Conservation (phyloP, 2,888 invertebrate genomes). For the Vesta saturnalis region DNA sequence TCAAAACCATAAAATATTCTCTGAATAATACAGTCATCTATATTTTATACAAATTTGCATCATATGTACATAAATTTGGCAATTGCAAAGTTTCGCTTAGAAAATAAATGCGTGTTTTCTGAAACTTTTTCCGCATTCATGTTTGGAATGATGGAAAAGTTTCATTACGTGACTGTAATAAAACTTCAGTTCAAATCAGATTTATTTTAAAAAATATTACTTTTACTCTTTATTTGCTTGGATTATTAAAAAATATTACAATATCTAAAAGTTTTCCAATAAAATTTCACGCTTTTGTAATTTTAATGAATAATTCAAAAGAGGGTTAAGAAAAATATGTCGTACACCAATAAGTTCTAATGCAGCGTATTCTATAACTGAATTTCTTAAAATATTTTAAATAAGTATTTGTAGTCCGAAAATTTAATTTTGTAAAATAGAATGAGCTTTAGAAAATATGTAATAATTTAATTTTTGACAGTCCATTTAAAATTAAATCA, state of each 20-base stretch:
- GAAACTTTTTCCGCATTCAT: not conserved
- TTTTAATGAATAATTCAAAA: not conserved
- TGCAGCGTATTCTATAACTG: too few relatives aligned
- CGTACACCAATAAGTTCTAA: too few relatives aligned
- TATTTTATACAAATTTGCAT: not conserved
- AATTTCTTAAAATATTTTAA: too few relatives aligned
- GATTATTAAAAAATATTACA: not conserved
- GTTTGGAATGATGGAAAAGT: not conserved
- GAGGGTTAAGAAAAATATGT: too few relatives aligned
- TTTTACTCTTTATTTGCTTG: not conserved
- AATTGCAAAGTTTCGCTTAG: not conserved
- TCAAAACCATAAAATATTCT: not conserved
- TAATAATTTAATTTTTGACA: too few relatives aligned
- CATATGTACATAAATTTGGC: not conserved
- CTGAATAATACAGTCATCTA: not conserved
- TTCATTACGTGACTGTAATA: constrained; percentile 1
- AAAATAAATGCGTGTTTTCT: not conserved
- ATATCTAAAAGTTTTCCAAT: not conserved
- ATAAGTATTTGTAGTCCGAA: too few relatives aligned
- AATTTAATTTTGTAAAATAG: too few relatives aligned
- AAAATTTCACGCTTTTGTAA: not conserved
- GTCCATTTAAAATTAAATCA: too few relatives aligned
- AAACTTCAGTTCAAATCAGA: not conserved
- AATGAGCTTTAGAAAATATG: too few relatives aligned
- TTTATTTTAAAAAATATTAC: not conserved